phyloP scores from a whole-genome alignment of 2,113 vertebrate genomes.

The Columba janthina region DNA sequence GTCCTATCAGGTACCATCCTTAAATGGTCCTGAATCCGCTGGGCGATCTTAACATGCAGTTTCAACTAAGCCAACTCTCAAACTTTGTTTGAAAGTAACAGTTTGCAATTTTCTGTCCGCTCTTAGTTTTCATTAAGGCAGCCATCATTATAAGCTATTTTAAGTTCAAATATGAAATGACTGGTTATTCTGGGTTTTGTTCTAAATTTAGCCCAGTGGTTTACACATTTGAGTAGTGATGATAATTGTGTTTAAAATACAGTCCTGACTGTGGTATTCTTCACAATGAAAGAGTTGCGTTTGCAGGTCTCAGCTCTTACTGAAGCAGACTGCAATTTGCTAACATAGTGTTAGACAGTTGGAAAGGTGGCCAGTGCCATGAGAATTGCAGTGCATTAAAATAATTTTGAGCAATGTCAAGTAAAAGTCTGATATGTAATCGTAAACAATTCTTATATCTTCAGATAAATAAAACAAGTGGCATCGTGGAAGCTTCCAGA shows the following conservation, averaged over 20 bases:
- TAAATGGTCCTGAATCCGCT: neutral
- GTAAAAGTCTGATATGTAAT: neutral
- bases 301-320: neutral
- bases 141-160: neutral
- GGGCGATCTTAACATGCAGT: neutral
- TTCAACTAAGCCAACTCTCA: neutral
- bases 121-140: neutral
- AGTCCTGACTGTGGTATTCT: neutral
- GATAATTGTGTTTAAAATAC: neutral
- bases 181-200: neutral
- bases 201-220: neutral
- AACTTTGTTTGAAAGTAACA: neutral
- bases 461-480: slow-evolving; percentile 94
- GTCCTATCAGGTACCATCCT: neutral
- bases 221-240: neutral
- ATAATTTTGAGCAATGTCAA: neutral
- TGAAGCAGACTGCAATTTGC: neutral
- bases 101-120: neutral
- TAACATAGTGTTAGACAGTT: neutral
- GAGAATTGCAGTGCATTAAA: neutral
- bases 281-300: neutral
- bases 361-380: neutral
- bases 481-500: slow-evolving; percentile 89
- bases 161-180: neutral
- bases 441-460: slow-evolving; percentile 41